These are phyloP conservation scores for Drosophila pseudotalamancana DNA, from an alignment of 2,888 invertebrate species.

Conservation along the genomic window DNA sequence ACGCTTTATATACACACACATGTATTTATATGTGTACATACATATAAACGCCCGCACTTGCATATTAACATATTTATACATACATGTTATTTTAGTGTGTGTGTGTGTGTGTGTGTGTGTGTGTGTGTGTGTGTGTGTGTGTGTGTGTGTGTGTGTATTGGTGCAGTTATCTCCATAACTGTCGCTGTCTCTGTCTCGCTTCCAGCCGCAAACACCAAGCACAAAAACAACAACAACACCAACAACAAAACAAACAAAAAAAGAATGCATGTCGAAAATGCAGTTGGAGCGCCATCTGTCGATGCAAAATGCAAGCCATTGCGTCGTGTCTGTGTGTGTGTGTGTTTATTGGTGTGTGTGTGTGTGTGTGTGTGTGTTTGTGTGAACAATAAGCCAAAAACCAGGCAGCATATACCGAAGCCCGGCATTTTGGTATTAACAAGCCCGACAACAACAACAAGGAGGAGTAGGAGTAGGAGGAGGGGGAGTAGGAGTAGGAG, in stretches of 20 bases:
- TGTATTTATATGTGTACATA: background rate
- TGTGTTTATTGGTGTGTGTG: constrained; percentile 30
- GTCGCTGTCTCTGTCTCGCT: constrained; percentile 26
- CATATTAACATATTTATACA: background rate
- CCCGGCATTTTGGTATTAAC: constrained; percentile 50
- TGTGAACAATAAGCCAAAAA: constrained; percentile 53
- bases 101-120: constrained; percentile 2
- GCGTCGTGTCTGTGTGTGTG: constrained; percentile 8
- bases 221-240: no score
- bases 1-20: constrained; percentile 5
- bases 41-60: background rate
- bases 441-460: constrained; percentile 40
- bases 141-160: background rate
- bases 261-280: constrained; percentile 27
- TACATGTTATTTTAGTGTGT: background rate
- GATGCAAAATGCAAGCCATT: constrained; percentile 54
- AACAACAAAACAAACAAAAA: background rate
- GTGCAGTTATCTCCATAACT: constrained; percentile 5
- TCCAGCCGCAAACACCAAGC: background rate
- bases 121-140: background rate
- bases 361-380: constrained; percentile 31
- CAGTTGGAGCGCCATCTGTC: constrained; percentile 54
- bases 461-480: background rate
- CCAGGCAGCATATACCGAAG: constrained; percentile 40
- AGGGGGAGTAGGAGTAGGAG: constrained; percentile 6